Evolutionary conservation across 2,888 invertebrate species (phyloP), one percentile per base, ranked within the genome.

Genomic region (Acrobeloides nanus): DNA sequence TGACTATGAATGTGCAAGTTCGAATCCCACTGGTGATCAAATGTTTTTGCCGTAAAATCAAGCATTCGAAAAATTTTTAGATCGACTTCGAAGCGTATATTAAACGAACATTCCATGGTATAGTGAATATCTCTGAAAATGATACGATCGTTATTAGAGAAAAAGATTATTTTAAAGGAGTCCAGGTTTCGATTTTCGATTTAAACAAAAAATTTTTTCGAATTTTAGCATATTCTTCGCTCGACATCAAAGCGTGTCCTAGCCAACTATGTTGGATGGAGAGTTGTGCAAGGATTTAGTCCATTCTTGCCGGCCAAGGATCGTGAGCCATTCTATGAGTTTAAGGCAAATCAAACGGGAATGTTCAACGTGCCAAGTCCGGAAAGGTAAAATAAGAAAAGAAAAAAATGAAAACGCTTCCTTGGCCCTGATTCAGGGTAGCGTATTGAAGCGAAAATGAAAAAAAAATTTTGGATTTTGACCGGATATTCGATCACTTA

Each of bases 251-350:
- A 66, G 54, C 53, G 68, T 20, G 59, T 59, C 6, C 48, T 68
- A 0, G 66, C 68, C 40, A 71, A 71, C 48, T 71, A 71, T 49
- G 53, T 72, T 26, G 46, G 62, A 2, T 71, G 70, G 71, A 46
- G 72, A 12, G 48, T 71, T 15, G 63, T 72, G 5, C 68, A 68
- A 51, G 64, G 62, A 18, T 65, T 64, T 53, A 64, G 63, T 1
- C 66, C 66, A 7, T 66, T 68, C 47, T 47, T 68, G 18, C 68
- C 68, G 18, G 56, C 62, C 2, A 43, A 55, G 1, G 49, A 51
- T 31, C 54, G 68, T 7, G 58, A 60, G 32, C 66, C 62, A 0
- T 68, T 68, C 55, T 67, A 68, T 44, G 60, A 64, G 32, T 68
- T 69, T 56, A 66, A 67, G 37, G 66, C 66, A 7, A 68, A 68